Conservation (phyloP, 2,113 vertebrate genomes). For the Upupa epops region DNA sequence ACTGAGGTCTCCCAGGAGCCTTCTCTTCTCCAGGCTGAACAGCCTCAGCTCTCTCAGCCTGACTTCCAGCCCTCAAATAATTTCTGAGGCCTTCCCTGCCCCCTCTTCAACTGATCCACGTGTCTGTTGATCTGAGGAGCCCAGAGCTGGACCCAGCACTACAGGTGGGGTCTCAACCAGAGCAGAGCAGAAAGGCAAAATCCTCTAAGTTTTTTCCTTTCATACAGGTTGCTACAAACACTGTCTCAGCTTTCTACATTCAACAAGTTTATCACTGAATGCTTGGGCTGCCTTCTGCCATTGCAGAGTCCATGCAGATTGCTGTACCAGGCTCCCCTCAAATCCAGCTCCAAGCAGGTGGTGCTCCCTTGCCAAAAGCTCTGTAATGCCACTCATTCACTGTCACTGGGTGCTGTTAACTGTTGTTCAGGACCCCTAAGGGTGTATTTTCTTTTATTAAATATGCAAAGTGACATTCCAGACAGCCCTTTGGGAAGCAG, state of each 20-base stretch:
- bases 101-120: neutral
- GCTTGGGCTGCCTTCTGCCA: neutral
- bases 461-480: neutral
- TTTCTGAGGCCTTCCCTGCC: neutral
- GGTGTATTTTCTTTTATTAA: neutral
- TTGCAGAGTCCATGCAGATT: neutral
- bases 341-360: neutral
- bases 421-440: neutral
- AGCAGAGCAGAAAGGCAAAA: neutral
- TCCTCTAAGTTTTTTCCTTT: neutral
- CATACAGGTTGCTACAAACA: neutral
- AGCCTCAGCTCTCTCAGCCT: neutral
- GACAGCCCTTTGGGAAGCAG: neutral
- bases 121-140: neutral
- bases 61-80: neutral
- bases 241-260: neutral
- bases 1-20: neutral
- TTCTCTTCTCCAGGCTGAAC: neutral
- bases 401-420: neutral
- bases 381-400: neutral
- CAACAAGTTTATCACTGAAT: neutral
- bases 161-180: neutral
- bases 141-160: neutral
- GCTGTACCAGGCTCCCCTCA: neutral
- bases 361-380: neutral